phyloP scores from a whole-genome alignment of 2,113 vertebrate genomes.

The Microcebus ravelobensis region DNA sequence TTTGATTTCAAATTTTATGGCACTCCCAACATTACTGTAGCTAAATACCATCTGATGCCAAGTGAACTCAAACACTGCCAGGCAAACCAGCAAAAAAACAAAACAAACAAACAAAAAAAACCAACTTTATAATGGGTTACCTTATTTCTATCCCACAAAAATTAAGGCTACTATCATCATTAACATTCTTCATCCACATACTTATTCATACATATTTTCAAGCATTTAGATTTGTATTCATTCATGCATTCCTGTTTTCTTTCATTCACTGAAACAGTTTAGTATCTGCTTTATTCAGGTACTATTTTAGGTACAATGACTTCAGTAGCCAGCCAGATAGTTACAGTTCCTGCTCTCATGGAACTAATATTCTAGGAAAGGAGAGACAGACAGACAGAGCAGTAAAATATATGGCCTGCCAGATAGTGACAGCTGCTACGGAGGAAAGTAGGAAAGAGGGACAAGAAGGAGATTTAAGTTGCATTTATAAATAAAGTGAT shows the following conservation, averaged over 20 bases:
- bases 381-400: background rate
- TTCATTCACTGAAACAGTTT: background rate
- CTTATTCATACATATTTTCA: constrained; percentile 42
- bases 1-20: constrained; percentile 41
- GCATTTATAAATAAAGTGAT: background rate
- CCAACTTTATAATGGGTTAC: background rate
- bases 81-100: constrained; percentile 41
- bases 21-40: background rate
- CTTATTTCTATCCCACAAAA: background rate
- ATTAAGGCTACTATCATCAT: background rate
- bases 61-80: constrained; percentile 17
- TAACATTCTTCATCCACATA: constrained; percentile 13
- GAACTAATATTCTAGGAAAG: constrained; percentile 54
- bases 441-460: constrained; percentile 41
- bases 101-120: background rate
- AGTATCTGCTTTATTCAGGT: constrained; percentile 22
- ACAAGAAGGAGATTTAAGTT: background rate
- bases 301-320: constrained; percentile 18
- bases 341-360: constrained; percentile 20
- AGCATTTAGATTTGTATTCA: background rate
- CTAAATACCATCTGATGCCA: background rate
- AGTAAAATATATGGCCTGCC: constrained; percentile 14
- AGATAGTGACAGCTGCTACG: background rate
- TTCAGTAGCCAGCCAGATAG: background rate
- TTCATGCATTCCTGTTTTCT: background rate